Evolutionary conservation across 23 tunicate genomes (phyloP).

Genomic region (Styela plicata): DNA sequence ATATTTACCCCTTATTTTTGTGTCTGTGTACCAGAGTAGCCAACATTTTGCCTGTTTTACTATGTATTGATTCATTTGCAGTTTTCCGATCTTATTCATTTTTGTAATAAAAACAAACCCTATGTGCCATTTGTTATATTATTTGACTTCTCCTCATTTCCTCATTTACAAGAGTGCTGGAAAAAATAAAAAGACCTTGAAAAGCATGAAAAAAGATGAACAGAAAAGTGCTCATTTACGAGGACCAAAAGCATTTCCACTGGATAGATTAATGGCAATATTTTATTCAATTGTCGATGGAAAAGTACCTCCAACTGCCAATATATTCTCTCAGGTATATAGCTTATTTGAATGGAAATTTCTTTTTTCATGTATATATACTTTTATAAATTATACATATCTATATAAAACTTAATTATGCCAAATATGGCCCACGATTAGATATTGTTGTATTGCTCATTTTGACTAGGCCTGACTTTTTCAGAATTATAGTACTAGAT

Average conservation of each 20-base stretch:
- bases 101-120: too few species aligned
- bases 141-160: too few species aligned
- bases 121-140: too few species aligned
- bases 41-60: too few species aligned
- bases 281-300: constrained; percentile 87
- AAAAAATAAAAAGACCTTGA: constrained; percentile 52
- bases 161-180: constrained; percentile 62
- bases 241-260: constrained; percentile 78
- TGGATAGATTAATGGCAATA: constrained; percentile 96
- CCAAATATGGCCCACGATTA: neutral
- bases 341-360: neutral
- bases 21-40: too few species aligned
- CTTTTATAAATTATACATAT: neutral
- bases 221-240: constrained; percentile 53
- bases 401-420: neutral
- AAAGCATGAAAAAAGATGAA: constrained; percentile 42
- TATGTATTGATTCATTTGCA: too few species aligned
- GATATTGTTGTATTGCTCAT: too few species aligned
- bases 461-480: too few species aligned
- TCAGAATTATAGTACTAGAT: too few species aligned
- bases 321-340: constrained; percentile 64
- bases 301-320: constrained; percentile 58
- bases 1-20: too few species aligned
- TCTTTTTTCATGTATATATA: neutral
- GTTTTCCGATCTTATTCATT: too few species aligned